These are phyloP conservation scores for Idaea dimidiata DNA, from an alignment of 2,888 invertebrate species.

Conservation along the genomic window DNA sequence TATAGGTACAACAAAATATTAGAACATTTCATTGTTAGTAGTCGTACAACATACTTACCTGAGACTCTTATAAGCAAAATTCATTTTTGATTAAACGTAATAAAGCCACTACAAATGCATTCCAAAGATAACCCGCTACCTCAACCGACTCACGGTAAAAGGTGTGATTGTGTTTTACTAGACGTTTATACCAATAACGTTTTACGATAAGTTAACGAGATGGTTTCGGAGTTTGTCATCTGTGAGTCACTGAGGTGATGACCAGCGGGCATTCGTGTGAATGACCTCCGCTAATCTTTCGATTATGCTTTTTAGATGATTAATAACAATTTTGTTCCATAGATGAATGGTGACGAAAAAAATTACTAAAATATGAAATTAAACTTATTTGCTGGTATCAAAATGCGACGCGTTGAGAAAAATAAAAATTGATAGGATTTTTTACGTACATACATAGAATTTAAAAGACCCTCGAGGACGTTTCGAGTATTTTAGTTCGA, in stretches of 20 bases:
- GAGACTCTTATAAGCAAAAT: neutral
- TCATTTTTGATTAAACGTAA: neutral
- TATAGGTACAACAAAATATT: neutral
- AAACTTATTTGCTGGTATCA: too few relatives aligned
- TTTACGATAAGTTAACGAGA: constrained; percentile 11
- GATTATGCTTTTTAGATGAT: too few relatives aligned
- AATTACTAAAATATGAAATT: too few relatives aligned
- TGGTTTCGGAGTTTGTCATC: constrained; percentile 16
- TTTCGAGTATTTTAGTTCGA: too few relatives aligned
- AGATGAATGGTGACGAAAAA: too few relatives aligned
- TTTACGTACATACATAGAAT: too few relatives aligned
- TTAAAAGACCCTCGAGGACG: too few relatives aligned
- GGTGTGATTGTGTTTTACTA: constrained; percentile 11
- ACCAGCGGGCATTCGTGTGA: neutral
- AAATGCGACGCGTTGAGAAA: too few relatives aligned
- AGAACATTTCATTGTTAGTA: neutral
- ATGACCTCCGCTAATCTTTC: neutral
- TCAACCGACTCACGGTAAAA: constrained; percentile 8
- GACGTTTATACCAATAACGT: constrained; percentile 10
- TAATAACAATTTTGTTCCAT: too few relatives aligned
- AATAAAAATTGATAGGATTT: too few relatives aligned
- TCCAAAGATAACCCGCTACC: neutral
- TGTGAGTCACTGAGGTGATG: constrained; percentile 9
- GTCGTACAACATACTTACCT: neutral
- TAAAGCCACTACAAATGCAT: neutral